Evolutionary conservation across 2,113 vertebrate species (phyloP), one percentile per base, ranked within the genome.

Genomic region (Platycercus adscitus): DNA sequence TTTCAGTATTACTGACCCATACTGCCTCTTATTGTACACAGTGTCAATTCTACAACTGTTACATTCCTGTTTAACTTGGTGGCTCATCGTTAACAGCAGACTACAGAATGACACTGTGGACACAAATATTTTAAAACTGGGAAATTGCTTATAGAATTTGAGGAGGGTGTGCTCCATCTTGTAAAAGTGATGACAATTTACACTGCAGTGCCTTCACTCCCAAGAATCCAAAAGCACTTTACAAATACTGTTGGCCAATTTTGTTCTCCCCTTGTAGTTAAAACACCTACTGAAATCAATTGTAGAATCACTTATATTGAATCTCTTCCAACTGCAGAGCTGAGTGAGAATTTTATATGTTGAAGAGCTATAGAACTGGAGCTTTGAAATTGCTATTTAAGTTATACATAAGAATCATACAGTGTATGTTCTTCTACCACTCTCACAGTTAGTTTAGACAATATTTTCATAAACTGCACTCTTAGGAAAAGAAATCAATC

Each of bases 201-300:
- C 43, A 56, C 55, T 61, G 64, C 44, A 33, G 41, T 84, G 61
- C 37, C 31, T 96, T 96, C 61, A 76, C 65, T 93, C 69, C 9
- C 52, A 56, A 52, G 82, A 78, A 94, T 81, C 37, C 88, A 81
- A 81, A 96, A 86, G 72, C 88, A 79, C 52, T 92, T 94, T 76
- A 71, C 77, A 92, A 90, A 89, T 92, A 88, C n/a, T 86, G 72
- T 95, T 89, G 80, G 83, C 80, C 86, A 96, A 89, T 93, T 76
- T 92, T 93, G 28, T 65, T 86, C 92, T 89, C 56, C 56, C 71
- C 88, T 89, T 91, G 53, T 86, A 95, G 92, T 92, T 83, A 92
- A 94, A 96, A 95, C 72, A 91, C 86, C 95, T 94, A 92, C 88
- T 81, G 86, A 93, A 96, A 93, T 93, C 80, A 91, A 81, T 91